These are phyloP conservation scores for Elgonia sp. DNA, from an alignment of 2,888 invertebrate genomes.

Conservation along the genomic window DNA sequence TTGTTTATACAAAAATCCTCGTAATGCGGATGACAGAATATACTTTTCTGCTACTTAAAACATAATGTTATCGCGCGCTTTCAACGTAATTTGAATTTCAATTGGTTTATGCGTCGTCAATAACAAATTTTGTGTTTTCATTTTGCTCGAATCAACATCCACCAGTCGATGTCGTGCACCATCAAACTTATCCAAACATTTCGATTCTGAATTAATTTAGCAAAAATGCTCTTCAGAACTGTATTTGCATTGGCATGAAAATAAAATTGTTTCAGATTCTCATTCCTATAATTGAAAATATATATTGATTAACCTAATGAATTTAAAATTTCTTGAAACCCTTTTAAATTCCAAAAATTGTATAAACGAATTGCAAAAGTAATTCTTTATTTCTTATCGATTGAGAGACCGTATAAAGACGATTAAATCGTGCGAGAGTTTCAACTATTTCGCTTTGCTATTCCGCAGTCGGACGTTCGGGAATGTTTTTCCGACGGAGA, in stretches of 20 bases:
- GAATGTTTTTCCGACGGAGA: neutral
- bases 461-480: neutral
- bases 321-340: neutral
- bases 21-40: neutral
- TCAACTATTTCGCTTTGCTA: no score
- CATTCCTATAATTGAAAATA: no score
- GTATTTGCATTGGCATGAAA: neutral
- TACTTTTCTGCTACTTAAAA: constrained; percentile 6
- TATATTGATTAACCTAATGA: neutral
- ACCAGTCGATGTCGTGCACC: neutral
- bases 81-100: constrained; percentile 25
- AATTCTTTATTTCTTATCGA: neutral
- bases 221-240: neutral
- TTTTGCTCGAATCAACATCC: constrained; percentile 33
- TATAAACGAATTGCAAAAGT: neutral
- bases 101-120: constrained; percentile 31
- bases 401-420: neutral
- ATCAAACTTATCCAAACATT: constrained; percentile 37
- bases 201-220: neutral
- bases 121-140: constrained; percentile 43
- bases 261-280: no score
- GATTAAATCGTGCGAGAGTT: neutral
- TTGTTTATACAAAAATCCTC: neutral
- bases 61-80: constrained; percentile 15
- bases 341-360: neutral